Percentiles rank a stretch among this genome's conserved stretches.
Evolutionary conservation across 1,140 invertebrate species (phyloP).

Genomic region (Pristionchus pacificus): DNA sequence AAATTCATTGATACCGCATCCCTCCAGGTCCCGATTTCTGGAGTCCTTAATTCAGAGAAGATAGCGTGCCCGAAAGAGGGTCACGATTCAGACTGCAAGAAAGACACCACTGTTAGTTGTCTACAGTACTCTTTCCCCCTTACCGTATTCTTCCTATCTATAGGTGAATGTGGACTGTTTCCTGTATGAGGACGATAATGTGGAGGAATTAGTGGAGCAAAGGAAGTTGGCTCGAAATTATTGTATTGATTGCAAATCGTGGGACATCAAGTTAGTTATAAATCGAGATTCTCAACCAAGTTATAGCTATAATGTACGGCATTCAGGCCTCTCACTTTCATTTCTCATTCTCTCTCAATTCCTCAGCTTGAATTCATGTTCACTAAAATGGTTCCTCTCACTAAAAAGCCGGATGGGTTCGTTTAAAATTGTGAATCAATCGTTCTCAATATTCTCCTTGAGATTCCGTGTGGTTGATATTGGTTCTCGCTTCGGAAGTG

Average conservation of each 20-base stretch:
- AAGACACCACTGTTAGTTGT: too few species aligned
- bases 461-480: constrained; percentile 67
- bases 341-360: constrained; percentile 19
- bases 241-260: constrained; percentile 67
- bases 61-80: too few species aligned
- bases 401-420: constrained; percentile 57
- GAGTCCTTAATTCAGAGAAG: too few species aligned
- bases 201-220: constrained; percentile 66
- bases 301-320: too few species aligned
- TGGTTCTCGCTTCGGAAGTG: constrained; percentile 69
- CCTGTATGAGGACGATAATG: constrained; percentile 67
- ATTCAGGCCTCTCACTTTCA: constrained; percentile 52
- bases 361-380: constrained; percentile 67
- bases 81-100: too few species aligned
- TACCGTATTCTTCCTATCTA: too few species aligned
- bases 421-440: constrained; percentile 31
- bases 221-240: constrained; percentile 66
- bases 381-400: constrained; percentile 64
- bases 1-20: too few species aligned
- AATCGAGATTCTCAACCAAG: too few species aligned
- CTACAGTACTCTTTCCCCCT: too few species aligned
- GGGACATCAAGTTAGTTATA: constrained; percentile 59
- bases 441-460: not conserved
- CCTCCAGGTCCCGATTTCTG: too few species aligned
- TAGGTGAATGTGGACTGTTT: constrained; percentile 69